Evolutionary conservation across 2,113 vertebrate genomes (phyloP), one percentile per base, ranked within the genome.

Genomic region (Larimichthys polyactis): DNA sequence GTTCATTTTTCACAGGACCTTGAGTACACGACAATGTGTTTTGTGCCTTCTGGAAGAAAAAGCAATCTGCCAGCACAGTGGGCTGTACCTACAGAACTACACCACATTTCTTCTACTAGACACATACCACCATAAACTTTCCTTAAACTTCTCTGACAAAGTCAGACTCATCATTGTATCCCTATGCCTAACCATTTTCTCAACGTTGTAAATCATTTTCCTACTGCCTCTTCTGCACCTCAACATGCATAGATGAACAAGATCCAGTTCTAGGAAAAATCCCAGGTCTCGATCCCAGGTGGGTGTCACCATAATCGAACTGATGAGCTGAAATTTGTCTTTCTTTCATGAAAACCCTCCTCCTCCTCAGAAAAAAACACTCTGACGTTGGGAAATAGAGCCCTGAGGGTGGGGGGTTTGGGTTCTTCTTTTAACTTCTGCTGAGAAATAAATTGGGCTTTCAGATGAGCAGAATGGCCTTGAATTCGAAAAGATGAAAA

Each of bases 391-490:
- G 63, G 69, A 57, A 59, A 71, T 27, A 10, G 9, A 40, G 62
- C 74, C 66, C 66, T n/a, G 49, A 57, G 44, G 58, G 43, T 40
- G 54, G 58, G 11, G 17, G 22, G 64, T 40, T 8, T 8, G 32
- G 32, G 32, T 5, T 24, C 64, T 76, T 54, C 91, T 89, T 93
- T 93, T 67, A 93, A 89, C 73, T 81, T 71, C n/a, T 63, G 66
- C 88, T 77, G 82, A 62, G 81, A 74, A 87, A 87, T 87, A 90
- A 93, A 89, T 88, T 82, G 69, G 22, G 68, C 70, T 76, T 77
- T 85, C 63, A 82, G 62, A 90, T 65, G 63, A 86, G 75, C 74
- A 71, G 72, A 87, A 85, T 29, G 16, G 75, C 59, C 83, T 75
- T 87, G 80, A 87, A 90, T 77, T 62, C n/a, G n/a, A 73, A 68